Conservation (phyloP, 2,888 invertebrate genomes). For the Cataglyphis altisquamis region DNA sequence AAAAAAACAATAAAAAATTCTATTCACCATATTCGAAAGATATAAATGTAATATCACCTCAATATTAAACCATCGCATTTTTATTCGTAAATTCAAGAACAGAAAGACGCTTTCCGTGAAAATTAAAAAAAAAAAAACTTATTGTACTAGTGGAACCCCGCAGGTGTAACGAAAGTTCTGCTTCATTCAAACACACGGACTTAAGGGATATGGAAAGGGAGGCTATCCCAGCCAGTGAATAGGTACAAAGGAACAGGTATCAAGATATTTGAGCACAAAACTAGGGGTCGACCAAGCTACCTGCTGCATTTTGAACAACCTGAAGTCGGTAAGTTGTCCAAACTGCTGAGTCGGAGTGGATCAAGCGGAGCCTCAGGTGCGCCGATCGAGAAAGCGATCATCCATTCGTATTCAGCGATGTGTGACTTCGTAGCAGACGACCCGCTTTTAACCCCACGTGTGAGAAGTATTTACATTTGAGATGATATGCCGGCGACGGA, state of each 20-base stretch:
- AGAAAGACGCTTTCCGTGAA: neutral
- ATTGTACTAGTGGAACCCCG: neutral
- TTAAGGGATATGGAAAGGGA: slow-evolving; percentile 29
- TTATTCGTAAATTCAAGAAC: neutral
- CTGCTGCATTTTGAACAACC: slow-evolving; percentile 55
- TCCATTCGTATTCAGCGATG: slow-evolving; percentile 59
- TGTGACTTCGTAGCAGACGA: slow-evolving; percentile 51
- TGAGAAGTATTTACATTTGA: slow-evolving; percentile 58
- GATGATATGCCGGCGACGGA: slow-evolving; percentile 56
- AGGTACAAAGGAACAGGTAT: slow-evolving; percentile 66
- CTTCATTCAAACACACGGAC: slow-evolving; percentile 14
- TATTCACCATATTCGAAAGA: neutral
- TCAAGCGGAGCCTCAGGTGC: slow-evolving; percentile 60
- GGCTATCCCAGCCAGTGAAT: slow-evolving; percentile 38
- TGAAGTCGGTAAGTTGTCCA: slow-evolving; percentile 21
- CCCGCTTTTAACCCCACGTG: slow-evolving; percentile 29
- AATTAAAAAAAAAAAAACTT: neutral
- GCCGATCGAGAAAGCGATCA: slow-evolving; percentile 42
- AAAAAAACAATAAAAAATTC: neutral
- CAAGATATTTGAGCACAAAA: slow-evolving; percentile 34
- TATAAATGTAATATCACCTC: neutral
- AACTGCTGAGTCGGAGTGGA: slow-evolving; percentile 42
- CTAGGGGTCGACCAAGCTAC: slow-evolving; percentile 59
- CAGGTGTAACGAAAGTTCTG: slow-evolving; percentile 62
- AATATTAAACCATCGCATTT: neutral